phyloP scores from a whole-genome alignment of 2,888 invertebrate genomes.

The Drosophila subsilvestris region DNA sequence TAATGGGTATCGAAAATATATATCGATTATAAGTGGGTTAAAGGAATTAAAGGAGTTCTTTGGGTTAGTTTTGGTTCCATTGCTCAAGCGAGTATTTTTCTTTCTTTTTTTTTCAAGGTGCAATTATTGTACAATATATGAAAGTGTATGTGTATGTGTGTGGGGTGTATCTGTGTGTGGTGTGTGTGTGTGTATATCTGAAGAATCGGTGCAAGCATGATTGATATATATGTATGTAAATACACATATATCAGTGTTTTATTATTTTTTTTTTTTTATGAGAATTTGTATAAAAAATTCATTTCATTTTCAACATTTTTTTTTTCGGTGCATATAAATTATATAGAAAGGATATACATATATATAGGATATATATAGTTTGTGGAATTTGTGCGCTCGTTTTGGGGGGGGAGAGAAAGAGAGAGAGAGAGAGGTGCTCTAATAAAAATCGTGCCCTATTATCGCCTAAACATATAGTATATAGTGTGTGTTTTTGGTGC shows the following conservation, averaged over 20 bases:
- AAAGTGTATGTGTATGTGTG: slow-evolving; percentile 26
- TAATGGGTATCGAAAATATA: slow-evolving; percentile 47
- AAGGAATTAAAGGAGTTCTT: slow-evolving; percentile 34
- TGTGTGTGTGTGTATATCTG: slow-evolving; percentile 30
- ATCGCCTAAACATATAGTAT: slow-evolving; percentile 55
- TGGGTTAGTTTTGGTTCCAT: slow-evolving; percentile 41
- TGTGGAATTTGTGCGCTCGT: slow-evolving; percentile 69
- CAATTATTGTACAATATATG: slow-evolving; percentile 56
- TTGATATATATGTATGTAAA: slow-evolving; percentile 54
- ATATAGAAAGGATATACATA: slow-evolving; percentile 31
- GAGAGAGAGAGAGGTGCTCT: slow-evolving; percentile 64
- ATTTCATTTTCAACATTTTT: slow-evolving; percentile 16
- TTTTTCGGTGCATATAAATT: slow-evolving; percentile 41
- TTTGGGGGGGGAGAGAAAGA: neutral
- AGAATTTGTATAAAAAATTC: slow-evolving; percentile 41
- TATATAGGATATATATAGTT: slow-evolving; percentile 28
- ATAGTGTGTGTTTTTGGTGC: slow-evolving; percentile 32
- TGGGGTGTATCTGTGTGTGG: slow-evolving; percentile 23
- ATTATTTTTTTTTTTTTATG: slow-evolving; percentile 18
- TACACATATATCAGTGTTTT: slow-evolving; percentile 39
- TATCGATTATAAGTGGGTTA: slow-evolving; percentile 29
- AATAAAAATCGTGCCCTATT: slow-evolving; percentile 60
- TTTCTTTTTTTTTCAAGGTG: slow-evolving; percentile 46
- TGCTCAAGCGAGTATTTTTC: slow-evolving; percentile 59
- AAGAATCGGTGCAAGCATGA: slow-evolving; percentile 63